Evolutionary conservation across 2,113 vertebrate species (phyloP).

Genomic region (Boulengerochromis microlepis): DNA sequence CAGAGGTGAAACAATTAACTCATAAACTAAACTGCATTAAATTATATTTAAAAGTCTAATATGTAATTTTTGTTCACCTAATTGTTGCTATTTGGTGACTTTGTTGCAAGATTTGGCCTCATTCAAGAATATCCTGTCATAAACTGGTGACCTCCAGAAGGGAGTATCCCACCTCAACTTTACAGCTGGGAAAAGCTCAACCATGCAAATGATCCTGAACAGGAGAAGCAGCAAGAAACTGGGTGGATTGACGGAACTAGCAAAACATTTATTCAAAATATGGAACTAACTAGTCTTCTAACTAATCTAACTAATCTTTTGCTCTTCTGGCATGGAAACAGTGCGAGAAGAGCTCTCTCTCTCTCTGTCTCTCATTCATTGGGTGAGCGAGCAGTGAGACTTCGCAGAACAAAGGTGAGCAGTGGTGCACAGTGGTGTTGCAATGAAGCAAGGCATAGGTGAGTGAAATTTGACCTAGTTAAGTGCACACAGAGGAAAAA

Average conservation of each 20-base stretch:
- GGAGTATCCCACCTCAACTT: background rate
- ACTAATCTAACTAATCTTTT: rapidly evolving
- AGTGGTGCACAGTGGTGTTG: background rate
- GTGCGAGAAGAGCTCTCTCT: rapidly evolving
- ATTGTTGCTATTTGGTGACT: rapidly evolving
- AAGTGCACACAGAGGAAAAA: rapidly evolving
- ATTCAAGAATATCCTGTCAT: rapidly evolving
- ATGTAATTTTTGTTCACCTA: rapidly evolving
- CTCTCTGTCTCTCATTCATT: background rate
- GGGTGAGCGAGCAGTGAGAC: rapidly evolving
- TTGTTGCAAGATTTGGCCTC: background rate
- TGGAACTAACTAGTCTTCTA: background rate
- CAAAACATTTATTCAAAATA: background rate
- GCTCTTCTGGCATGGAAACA: background rate
- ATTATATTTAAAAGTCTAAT: rapidly evolving
- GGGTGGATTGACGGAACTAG: rapidly evolving
- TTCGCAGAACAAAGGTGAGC: rapidly evolving
- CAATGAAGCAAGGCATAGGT: background rate
- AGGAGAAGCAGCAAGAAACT: background rate
- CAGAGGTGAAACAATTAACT: background rate
- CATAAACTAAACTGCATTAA: rapidly evolving
- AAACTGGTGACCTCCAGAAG: rapidly evolving
- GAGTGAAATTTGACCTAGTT: background rate
- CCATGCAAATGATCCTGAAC: background rate
- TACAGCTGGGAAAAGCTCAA: rapidly evolving